Evolutionary conservation across 2,888 invertebrate species (phyloP).

Genomic region (Microplitis deprimator): DNA sequence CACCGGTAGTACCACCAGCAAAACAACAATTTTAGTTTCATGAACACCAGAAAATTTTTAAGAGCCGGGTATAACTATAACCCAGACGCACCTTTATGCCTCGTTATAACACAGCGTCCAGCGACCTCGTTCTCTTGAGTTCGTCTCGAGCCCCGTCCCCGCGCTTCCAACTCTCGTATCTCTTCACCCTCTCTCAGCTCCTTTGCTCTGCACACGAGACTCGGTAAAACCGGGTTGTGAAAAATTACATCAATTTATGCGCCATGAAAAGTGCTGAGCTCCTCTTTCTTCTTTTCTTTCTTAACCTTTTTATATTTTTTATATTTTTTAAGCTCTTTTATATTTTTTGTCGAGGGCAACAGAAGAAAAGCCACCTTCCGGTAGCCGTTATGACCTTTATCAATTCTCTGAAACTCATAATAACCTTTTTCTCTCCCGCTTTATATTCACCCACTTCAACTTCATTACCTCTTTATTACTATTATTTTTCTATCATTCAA

Average conservation of each 20-base stretch:
- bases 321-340: conserved; percentile 24
- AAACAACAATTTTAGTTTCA: conserved; percentile 50
- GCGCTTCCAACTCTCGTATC: too few relatives aligned
- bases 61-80: conserved; percentile 55
- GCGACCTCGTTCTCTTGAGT: conserved; percentile 51
- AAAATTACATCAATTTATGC: conserved; percentile 58
- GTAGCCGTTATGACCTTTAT: conserved; percentile 36
- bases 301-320: conserved; percentile 10
- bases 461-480: conserved; percentile 23
- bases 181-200: background rate
- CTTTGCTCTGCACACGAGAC: background rate
- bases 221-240: conserved; percentile 46
- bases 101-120: conserved; percentile 59
- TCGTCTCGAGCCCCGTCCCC: conserved; percentile 14
- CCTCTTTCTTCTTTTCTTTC: conserved; percentile 33
- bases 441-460: conserved; percentile 28
- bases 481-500: conserved; percentile 16
- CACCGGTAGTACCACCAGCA: conserved; percentile 22
- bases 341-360: conserved; percentile 6
- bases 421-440: conserved; percentile 41
- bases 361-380: conserved; percentile 26
- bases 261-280: conserved; percentile 38
- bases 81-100: conserved; percentile 55
- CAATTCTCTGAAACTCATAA: conserved; percentile 47
- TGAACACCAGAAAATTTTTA: conserved; percentile 61